phyloP scores from a whole-genome alignment of 2,888 invertebrate genomes.

The Drosophila macrothrix region DNA sequence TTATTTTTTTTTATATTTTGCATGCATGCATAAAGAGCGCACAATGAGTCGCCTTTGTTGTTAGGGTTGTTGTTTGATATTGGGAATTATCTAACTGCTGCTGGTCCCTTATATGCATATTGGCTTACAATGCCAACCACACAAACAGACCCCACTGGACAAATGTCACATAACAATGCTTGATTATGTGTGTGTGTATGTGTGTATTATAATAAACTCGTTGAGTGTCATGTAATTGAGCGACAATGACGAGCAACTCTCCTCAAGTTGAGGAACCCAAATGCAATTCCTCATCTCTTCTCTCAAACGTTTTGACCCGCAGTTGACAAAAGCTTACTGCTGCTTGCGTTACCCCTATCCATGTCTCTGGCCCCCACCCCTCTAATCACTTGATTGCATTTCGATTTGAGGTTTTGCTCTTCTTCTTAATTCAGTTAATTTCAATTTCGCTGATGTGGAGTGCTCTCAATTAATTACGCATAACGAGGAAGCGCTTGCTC shows the following conservation, averaged over 20 bases:
- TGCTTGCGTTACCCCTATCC: neutral
- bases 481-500: slow-evolving; percentile 7
- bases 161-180: slow-evolving; percentile 35
- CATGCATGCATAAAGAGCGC: slow-evolving; percentile 56
- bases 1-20: slow-evolving; percentile 48
- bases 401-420: slow-evolving; percentile 53
- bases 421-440: slow-evolving; percentile 66
- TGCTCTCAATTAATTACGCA: slow-evolving; percentile 58
- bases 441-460: slow-evolving; percentile 30
- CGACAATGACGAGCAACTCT: slow-evolving; percentile 45
- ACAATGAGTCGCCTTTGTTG: slow-evolving; percentile 65
- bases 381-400: slow-evolving; percentile 43
- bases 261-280: slow-evolving; percentile 14
- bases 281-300: neutral
- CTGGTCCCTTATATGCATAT: slow-evolving; percentile 70
- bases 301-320: slow-evolving; percentile 47
- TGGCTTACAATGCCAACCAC: slow-evolving; percentile 57
- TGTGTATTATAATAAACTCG: slow-evolving; percentile 45
- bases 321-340: slow-evolving; percentile 34
- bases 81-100: slow-evolving; percentile 64
- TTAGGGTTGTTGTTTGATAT: slow-evolving; percentile 27
- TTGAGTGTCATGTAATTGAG: slow-evolving; percentile 55
- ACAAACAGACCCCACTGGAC: slow-evolving; percentile 17
- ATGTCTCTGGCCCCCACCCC: neutral
- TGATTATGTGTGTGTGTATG: slow-evolving; percentile 15